Evolutionary conservation across 2,113 vertebrate species (phyloP), one percentile per base, ranked within the genome.

Genomic region (Mugil cephalus): DNA sequence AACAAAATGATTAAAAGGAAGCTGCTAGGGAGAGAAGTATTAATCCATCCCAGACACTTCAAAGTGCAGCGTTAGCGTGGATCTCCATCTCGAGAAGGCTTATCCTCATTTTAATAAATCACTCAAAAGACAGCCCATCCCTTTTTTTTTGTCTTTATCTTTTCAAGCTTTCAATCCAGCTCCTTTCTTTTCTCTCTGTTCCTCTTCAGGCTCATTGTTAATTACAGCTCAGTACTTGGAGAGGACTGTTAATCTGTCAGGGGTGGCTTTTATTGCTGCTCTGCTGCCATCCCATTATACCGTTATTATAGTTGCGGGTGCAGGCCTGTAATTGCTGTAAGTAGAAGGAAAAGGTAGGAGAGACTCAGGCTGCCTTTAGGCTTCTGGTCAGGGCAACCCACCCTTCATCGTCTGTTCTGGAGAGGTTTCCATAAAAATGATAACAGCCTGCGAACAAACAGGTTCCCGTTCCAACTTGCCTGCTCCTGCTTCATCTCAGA

Each of bases 161-260:
- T 68, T 77, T 69, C 38, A 38, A 69, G 67, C 62, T 82, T 74
- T 80, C 76, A 71, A 74, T 82, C 56, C 45, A 30, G 82, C 80
- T 77, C 77, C 77, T 87, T 87, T 45, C 72, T 82, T 75, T 87
- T 60, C 63, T 71, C 68, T 80, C 70, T 77, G 85, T 71, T 83
- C 55, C 46, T 80, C 72, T 72, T 73, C 17, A 17, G 86, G 85
- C 89, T 92, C 75, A 77, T 87, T 93, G 88, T 93, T 95, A 95
- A 95, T 94, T 94, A 93, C 92, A 94, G 91, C 76, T 90, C 79
- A 86, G 85, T 34, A 80, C 72, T 87, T 65, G 74, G 79, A 87
- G 81, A 87, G 75, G 90, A 85, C 91, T 91, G 92, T 95, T 92
- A 93, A 94, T 94, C 93, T 94, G 90, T 94, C 93, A 92, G 86